Conservation (phyloP, 2,113 vertebrate species). For the Engystomops pustulosus region DNA sequence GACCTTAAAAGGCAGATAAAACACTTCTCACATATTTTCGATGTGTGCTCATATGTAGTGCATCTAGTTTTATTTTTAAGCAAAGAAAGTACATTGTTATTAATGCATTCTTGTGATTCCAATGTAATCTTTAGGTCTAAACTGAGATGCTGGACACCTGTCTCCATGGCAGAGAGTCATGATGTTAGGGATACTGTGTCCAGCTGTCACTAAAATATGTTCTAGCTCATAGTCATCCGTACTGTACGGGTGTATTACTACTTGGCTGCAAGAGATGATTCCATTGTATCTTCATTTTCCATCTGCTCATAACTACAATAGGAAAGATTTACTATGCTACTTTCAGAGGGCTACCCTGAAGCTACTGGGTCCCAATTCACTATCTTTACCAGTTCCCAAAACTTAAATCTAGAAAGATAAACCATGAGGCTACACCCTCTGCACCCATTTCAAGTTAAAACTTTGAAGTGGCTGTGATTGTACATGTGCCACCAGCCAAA, state of each 20-base stretch:
- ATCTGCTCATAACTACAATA: too few relatives aligned
- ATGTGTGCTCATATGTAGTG: slow-evolving; percentile 60
- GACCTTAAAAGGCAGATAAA: slow-evolving; percentile 54
- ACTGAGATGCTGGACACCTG: slow-evolving; percentile 74
- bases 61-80: slow-evolving; percentile 61
- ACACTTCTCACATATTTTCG: slow-evolving; percentile 62
- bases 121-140: slow-evolving; percentile 72
- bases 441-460: too few relatives aligned
- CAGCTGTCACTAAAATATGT: slow-evolving; percentile 71
- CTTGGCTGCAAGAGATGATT: slow-evolving; percentile 65
- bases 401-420: too few relatives aligned
- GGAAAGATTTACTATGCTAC: too few relatives aligned
- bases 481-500: too few relatives aligned
- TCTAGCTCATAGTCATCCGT: slow-evolving; percentile 62
- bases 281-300: neutral
- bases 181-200: slow-evolving; percentile 69
- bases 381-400: too few relatives aligned
- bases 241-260: slow-evolving; percentile 65
- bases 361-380: too few relatives aligned
- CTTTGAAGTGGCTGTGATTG: too few relatives aligned
- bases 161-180: slow-evolving; percentile 68
- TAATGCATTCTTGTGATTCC: slow-evolving; percentile 70
- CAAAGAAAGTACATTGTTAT: slow-evolving; percentile 68
- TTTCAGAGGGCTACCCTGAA: too few relatives aligned
- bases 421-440: too few relatives aligned